Evolutionary conservation across 1,140 invertebrate species (phyloP).

Genomic region (Aphidius ervi): DNA sequence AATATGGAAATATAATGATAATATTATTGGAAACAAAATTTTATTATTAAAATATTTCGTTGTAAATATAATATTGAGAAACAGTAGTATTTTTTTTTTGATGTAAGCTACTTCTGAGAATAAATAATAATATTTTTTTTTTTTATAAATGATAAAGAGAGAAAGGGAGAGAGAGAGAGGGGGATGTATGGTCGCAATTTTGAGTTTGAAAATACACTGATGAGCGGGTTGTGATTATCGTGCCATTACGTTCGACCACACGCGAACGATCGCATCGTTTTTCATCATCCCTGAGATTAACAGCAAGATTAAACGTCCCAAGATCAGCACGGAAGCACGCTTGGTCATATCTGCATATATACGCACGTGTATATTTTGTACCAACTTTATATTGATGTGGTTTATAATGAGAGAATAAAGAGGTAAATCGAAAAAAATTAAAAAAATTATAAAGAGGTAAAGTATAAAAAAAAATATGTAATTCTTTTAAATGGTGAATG

Average conservation of each 20-base stretch:
- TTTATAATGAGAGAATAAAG: not conserved
- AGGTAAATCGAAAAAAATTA: too few species aligned
- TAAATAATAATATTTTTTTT: not conserved
- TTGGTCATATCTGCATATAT: conserved; percentile 21
- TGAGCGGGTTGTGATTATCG: conserved; percentile 25
- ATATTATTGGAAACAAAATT: too few species aligned
- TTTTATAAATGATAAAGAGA: not conserved
- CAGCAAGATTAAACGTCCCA: conserved; percentile 19
- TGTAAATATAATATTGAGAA: too few species aligned
- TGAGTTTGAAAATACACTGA: conserved; percentile 20
- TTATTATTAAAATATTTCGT: too few species aligned
- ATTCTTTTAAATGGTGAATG: not conserved
- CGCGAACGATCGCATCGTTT: conserved; percentile 28
- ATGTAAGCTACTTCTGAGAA: too few species aligned
- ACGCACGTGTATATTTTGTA: conserved; percentile 13
- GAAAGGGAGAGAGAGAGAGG: too few species aligned
- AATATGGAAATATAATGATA: too few species aligned
- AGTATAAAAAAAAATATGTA: too few species aligned
- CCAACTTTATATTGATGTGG: not conserved
- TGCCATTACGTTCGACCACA: conserved; percentile 27
- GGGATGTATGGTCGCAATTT: not conserved
- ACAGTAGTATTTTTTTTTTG: too few species aligned
- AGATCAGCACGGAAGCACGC: conserved; percentile 2
- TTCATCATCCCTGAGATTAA: conserved; percentile 22
- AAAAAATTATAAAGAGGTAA: too few species aligned